Base-by-base conservation (phyloP, 1,140 invertebrate genomes). In the Brachionus paranguensis region DNA sequence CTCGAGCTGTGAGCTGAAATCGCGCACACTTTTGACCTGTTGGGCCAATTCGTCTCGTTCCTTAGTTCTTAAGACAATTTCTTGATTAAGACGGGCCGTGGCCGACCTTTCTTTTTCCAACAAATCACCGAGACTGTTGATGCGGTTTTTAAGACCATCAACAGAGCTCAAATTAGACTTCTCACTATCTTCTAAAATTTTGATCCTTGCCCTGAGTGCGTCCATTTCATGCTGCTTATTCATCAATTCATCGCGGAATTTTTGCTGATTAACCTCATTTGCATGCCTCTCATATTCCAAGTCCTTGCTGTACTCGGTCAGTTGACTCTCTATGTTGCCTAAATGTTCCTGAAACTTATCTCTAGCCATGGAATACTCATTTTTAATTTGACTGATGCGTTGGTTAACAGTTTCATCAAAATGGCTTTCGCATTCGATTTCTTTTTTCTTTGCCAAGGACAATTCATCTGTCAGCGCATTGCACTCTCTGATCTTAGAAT, bases 161-260 rank as follows among this genome's bases (percentile, higher is more conserved):
- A 76, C 47, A 20, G 72, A 47, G 10, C 14, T 76, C 20, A 24
- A 47, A 24, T 50, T 76, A 14, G 45, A 45, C 10, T 12, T 60
- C 5, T 64, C 53, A n/a, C 11, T 24, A 12, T 81, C 78, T 81
- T 81, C 78, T 12, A 81, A 20, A 37, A 45, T 20, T 64, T 43
- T 68, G 10, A 81, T 41, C 11, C 43, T 81, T 20, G 78, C 17
- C 8, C 29, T 81, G 0, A 81, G 20, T 12, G 33, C 14, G 14
- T 81, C 78, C 37, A 81, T 60, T 47, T 81, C 78, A 47, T 3
- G n/a, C 27, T 60, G 53, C 29, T 68, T 60, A 41, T 37, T 81
- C 14, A n/a, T 17, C 27, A 81, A 1, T 12, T 81, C 78, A 11
- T 81, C 78, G 2, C 78, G 53, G 55, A 20, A 81, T 17, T 47